These are phyloP conservation scores for Pollenia labialis DNA, from an alignment of 2,888 invertebrate species.

Conservation along the genomic window DNA sequence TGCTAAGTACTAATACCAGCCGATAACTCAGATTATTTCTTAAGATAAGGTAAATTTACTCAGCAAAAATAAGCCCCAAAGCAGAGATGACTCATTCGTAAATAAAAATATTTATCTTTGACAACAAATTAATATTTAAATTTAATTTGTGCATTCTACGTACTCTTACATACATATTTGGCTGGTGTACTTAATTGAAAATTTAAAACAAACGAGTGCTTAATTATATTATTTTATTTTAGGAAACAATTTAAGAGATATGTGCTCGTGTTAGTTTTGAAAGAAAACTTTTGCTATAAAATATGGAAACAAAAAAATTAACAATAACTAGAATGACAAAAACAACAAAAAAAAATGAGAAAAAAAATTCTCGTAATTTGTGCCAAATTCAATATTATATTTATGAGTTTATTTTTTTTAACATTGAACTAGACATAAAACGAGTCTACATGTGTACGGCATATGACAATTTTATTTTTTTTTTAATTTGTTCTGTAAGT, in stretches of 20 bases:
- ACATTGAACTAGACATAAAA: constrained; percentile 29
- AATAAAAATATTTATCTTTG: no score
- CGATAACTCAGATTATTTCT: no score
- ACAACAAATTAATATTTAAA: no score
- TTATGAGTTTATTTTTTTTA: constrained; percentile 1
- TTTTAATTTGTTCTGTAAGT: background rate
- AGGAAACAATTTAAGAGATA: constrained; percentile 2
- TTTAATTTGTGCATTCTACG: no score
- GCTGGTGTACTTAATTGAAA: no score
- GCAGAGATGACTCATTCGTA: no score
- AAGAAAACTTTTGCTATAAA: constrained; percentile 2
- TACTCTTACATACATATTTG: no score
- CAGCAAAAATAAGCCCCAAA: no score
- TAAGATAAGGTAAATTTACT: no score
- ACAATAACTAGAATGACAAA: background rate
- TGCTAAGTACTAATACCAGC: no score
- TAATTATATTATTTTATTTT: constrained; percentile 2
- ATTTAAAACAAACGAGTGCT: background rate
- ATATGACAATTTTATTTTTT: no score
- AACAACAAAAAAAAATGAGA: no score
- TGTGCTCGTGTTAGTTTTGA: background rate
- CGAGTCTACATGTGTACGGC: background rate
- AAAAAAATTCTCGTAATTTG: constrained; percentile 2
- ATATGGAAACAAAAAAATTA: constrained; percentile 12
- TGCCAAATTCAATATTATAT: constrained; percentile 24